Evolutionary conservation across 2,113 vertebrate species (phyloP), one percentile per base, ranked within the genome.

Genomic region (Cottus gobio): DNA sequence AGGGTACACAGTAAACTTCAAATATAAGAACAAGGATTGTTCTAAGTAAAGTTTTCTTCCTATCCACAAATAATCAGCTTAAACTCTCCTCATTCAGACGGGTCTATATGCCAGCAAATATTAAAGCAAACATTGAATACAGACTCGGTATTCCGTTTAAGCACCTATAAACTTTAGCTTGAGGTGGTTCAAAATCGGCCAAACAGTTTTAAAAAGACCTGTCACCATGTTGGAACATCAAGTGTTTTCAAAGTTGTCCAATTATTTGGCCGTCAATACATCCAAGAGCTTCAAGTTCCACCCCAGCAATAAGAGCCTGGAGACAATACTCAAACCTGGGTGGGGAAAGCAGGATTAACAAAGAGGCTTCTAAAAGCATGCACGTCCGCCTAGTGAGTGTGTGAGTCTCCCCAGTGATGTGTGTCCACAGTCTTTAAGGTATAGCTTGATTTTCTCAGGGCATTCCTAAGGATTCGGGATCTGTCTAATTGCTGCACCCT

Each of bases 401-500:
- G 20, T 2, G 20, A 57, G 9, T 60, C 48, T 48, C 46, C 46
- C 46, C 18, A 48, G 20, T 48, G 46, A 48, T 48, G 46, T 48
- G 46, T 48, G 46, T 16, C 65, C 18, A 28, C 39, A 77, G 50
- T 72, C 46, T 22, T 46, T 26, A 54, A 44, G 56, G 62, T 68
- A 48, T 5, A 56, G 63, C 26, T 26, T 68, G 61, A 71, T 71
- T 71, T 71, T 42, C 30, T 78, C 48, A 83, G 82, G 76, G 83
- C 76, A 72, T 20, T 75, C 42, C 15, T 57, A 44, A 78, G 83
- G 54, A 66, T 75, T 64, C 30, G 26, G 39, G 78, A 20, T 77
- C 58, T 72, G 62, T 80, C 77, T 89, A 90, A 83, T 87, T 83
- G 66, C 67, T 69, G 71, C 36, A 67, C 62, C 46, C 71, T 72